Conservation (phyloP, 2,113 vertebrate species). For the Alligator mississippiensis region DNA sequence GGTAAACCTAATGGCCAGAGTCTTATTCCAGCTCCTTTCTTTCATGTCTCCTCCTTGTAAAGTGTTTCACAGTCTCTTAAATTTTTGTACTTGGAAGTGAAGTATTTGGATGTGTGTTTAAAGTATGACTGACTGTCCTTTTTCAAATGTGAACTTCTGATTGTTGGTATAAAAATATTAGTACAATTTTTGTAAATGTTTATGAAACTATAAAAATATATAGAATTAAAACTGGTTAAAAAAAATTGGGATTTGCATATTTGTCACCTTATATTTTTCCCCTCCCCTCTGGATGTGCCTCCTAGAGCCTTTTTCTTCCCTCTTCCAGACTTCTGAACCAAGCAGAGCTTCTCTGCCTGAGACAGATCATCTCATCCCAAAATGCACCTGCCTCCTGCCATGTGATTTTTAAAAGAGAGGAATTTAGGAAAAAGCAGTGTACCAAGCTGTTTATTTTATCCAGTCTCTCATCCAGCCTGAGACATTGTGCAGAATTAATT, state of each 20-base stretch:
- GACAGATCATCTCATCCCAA: background rate
- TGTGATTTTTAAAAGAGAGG: background rate
- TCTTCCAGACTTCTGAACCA: background rate
- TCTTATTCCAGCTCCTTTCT: background rate
- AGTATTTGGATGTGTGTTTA: slow-evolving; percentile 55
- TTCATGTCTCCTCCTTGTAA: background rate
- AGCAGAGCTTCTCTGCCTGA: background rate
- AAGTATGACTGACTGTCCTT: slow-evolving; percentile 19
- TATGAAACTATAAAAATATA: slow-evolving; percentile 34
- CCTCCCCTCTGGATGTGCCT: background rate
- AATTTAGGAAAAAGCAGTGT: background rate
- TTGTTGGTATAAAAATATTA: slow-evolving; percentile 9
- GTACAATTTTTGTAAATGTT: slow-evolving; percentile 65
- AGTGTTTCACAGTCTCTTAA: background rate
- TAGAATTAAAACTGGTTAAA: slow-evolving; percentile 56
- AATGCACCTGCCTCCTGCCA: background rate
- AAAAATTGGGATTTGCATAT: background rate
- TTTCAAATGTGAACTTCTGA: slow-evolving; percentile 49
- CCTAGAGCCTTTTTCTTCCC: background rate
- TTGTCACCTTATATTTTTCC: background rate
- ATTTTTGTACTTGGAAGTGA: slow-evolving; percentile 51
- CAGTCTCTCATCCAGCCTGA: background rate
- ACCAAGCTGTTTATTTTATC: background rate
- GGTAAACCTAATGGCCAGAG: background rate
- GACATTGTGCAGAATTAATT: background rate